These are phyloP conservation scores for Nephila pilipes DNA, from an alignment of 1,140 invertebrate species.

Conservation along the genomic window DNA sequence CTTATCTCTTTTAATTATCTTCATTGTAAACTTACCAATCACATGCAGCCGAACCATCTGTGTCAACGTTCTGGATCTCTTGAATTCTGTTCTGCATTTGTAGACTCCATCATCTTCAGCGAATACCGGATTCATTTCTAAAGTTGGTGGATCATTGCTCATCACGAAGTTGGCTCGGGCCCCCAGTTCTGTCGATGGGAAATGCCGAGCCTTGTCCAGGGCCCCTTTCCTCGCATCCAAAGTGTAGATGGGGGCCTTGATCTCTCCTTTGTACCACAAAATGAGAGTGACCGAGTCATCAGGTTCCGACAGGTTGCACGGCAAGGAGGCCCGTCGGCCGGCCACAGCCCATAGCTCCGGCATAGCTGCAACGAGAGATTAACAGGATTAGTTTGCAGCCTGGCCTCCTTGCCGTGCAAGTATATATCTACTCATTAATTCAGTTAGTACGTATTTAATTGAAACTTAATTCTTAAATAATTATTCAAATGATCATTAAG, in stretches of 20 bases:
- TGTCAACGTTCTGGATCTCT: slow-evolving; percentile 91
- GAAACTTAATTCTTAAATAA: too few species aligned
- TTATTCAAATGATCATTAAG: too few species aligned
- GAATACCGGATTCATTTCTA: slow-evolving; percentile 78
- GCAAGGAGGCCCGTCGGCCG: slow-evolving; percentile 88
- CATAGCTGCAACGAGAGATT: slow-evolving; percentile 77
- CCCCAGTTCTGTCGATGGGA: slow-evolving; percentile 75
- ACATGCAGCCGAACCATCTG: slow-evolving; percentile 92
- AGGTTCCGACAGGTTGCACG: slow-evolving; percentile 88
- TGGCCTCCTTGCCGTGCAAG: slow-evolving; percentile 69
- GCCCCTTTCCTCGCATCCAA: slow-evolving; percentile 78
- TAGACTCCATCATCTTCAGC: slow-evolving; percentile 89
- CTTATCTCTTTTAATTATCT: too few species aligned
- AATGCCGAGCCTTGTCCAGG: slow-evolving; percentile 77
- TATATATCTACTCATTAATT: neutral
- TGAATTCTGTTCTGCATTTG: slow-evolving; percentile 93
- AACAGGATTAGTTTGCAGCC: slow-evolving; percentile 70
- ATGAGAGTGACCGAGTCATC: slow-evolving; percentile 90
- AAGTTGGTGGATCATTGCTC: slow-evolving; percentile 73
- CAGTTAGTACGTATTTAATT: neutral
- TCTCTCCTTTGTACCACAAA: slow-evolving; percentile 92
- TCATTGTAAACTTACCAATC: slow-evolving; percentile 86
- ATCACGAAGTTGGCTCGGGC: slow-evolving; percentile 78
- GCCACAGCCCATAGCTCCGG: slow-evolving; percentile 84
- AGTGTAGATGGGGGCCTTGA: slow-evolving; percentile 79